These are phyloP conservation scores for Prolemur simus DNA, from an alignment of 2,113 vertebrate genomes.

Conservation along the genomic window DNA sequence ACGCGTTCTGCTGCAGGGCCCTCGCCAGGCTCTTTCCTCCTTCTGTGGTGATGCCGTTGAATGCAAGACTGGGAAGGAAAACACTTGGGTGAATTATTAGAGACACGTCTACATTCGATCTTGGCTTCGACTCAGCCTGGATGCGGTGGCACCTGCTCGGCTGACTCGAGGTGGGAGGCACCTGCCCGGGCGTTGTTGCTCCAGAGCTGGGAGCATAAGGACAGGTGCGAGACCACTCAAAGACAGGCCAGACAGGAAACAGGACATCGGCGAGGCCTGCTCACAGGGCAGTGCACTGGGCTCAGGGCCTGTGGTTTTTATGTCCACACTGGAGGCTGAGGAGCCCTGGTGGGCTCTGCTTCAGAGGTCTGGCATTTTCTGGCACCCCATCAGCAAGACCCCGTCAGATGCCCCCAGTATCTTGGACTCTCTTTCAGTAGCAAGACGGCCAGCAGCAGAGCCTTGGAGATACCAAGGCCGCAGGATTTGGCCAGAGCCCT, in stretches of 20 bases:
- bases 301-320: neutral
- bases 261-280: neutral
- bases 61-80: constrained; percentile 88
- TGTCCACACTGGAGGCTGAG: too few relatives aligned
- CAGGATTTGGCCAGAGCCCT: neutral
- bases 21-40: constrained; percentile 90
- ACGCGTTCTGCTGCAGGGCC: constrained; percentile 88
- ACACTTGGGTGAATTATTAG: neutral
- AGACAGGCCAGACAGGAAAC: neutral
- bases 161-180: neutral
- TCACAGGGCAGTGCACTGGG: neutral
- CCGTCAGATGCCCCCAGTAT: neutral
- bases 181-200: fast-evolving
- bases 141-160: neutral
- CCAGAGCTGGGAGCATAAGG: neutral
- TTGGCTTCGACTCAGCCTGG: neutral
- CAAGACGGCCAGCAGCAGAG: neutral
- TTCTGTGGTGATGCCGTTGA: constrained; percentile 90
- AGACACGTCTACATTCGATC: neutral
- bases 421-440: neutral
- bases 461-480: neutral
- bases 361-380: neutral
- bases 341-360: neutral
- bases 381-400: neutral
- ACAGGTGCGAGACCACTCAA: neutral